Percentiles rank a stretch among this genome's conserved stretches.
These are phyloP conservation scores for Drosophila pallidifrons DNA, from an alignment of 1,140 invertebrate genomes.

Conservation along the genomic window DNA sequence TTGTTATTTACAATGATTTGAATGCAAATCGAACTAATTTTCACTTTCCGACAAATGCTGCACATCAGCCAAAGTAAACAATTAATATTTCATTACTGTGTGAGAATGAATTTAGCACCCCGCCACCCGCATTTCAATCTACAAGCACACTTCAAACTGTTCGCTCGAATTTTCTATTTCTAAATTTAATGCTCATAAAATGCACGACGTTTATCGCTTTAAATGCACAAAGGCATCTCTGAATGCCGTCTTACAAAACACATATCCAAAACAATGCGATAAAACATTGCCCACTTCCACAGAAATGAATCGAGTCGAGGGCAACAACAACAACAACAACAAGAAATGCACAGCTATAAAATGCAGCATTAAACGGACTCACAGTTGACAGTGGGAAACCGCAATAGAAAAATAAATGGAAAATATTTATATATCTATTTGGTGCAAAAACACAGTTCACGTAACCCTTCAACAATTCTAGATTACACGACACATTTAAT, in stretches of 20 bases:
- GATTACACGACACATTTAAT: constrained; percentile 5
- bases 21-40: constrained; percentile 8
- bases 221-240: constrained; percentile 25
- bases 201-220: constrained; percentile 43
- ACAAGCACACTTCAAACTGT: constrained; percentile 19
- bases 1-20: constrained; percentile 53
- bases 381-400: constrained; percentile 13
- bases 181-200: constrained; percentile 59
- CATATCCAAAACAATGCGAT: constrained; percentile 20
- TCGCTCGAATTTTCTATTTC: constrained; percentile 47
- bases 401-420: constrained; percentile 19
- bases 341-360: constrained; percentile 58
- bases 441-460: not conserved
- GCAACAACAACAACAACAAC: not conserved
- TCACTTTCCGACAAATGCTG: not conserved
- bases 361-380: constrained; percentile 41
- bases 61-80: constrained; percentile 64
- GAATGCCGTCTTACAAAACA: not conserved
- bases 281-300: constrained; percentile 4
- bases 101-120: constrained; percentile 1
- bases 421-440: not conserved
- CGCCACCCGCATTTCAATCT: not conserved
- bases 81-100: constrained; percentile 53
- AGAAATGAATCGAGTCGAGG: constrained; percentile 12
- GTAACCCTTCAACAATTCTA: not conserved